Conservation (phyloP, 2,888 invertebrate species). For the Caenorhabditis sulstoni region DNA sequence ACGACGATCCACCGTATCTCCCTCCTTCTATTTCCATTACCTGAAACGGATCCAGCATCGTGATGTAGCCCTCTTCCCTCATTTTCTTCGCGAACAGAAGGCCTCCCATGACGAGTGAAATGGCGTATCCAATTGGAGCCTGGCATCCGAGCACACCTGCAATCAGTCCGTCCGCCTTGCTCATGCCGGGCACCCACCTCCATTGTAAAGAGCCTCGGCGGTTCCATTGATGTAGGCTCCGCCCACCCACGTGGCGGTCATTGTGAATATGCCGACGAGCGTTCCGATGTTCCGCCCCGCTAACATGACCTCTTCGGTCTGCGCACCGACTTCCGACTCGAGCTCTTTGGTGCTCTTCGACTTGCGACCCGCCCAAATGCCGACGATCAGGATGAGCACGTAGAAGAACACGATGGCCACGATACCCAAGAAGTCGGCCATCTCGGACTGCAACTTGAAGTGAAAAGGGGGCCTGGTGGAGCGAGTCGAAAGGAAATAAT, state of each 20-base stretch:
- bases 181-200: conserved; percentile 90
- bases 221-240: conserved; percentile 99
- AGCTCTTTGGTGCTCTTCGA: conserved; percentile 83
- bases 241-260: conserved; percentile 99
- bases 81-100: conserved; percentile 98
- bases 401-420: conserved; percentile 96
- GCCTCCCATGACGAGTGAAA: conserved; percentile 93
- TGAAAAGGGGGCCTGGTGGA: conserved; percentile 18
- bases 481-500: conserved; percentile 33
- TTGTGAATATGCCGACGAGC: conserved; percentile 97
- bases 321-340: conserved; percentile 83
- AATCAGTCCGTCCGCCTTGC: background rate
- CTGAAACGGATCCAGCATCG: conserved; percentile 95
- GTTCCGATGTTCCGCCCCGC: conserved; percentile 95
- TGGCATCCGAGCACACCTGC: conserved; percentile 59
- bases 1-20: background rate
- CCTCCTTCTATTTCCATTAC: conserved; percentile 38
- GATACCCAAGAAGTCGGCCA: conserved; percentile 85
- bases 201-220: conserved; percentile 95
- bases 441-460: conserved; percentile 24
- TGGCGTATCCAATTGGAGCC: conserved; percentile 98
- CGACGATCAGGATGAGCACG: conserved; percentile 93
- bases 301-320: conserved; percentile 96
- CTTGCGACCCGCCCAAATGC: conserved; percentile 97
- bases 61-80: conserved; percentile 93